Base-by-base conservation (phyloP, 2,113 vertebrate genomes). In the Sceloporus tristichus region DNA sequence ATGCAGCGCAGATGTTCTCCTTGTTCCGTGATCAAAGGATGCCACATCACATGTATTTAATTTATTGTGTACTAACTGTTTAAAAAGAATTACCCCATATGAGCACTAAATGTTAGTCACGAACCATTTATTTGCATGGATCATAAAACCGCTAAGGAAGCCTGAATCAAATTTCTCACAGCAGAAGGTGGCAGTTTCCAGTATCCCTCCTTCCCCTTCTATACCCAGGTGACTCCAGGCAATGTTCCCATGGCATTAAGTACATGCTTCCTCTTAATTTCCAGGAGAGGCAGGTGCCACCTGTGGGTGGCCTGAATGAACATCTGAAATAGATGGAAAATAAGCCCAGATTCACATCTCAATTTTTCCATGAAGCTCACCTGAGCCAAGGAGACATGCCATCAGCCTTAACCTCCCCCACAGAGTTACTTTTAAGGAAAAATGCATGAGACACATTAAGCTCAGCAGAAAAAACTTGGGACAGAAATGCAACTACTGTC, bases 21-120 rank as follows among this genome's bases (percentile, higher is more conserved):
- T 9, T 89, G 75, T 87, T 91, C 80, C 81, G 1, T 0, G 56
- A 92, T 87, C 75, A 86, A 91, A 92, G 84, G 90, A 86, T 34
- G 85, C 78, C 68, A 29, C 88, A 71, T 40, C 65, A 78, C 73
- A 56, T 38, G 19, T 77, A 42, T 79, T 68, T 54, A 54, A 71
- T 76, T 76, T 77, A 68, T 27, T 73, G 38, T 65, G 79, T 87
- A 87, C 38, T 77, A 79, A 85, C 85, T 19, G 56, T 75, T 54
- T n/a, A 73, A 88, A 82, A 38, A 85, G 78, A 85, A 86, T 23
- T 80, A 62, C 25, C 25, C 73, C 54, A 71, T 85, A 34, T 74
- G 9, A 74, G 29, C 59, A 85, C 53, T 70, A 81, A 16, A 56
- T 76, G n/a, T 68, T 56, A 82, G 13, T 81, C 78, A 68, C 42